These are phyloP conservation scores for Micrastur ruficollis DNA, from an alignment of 2,797 vertebrate species.

Conservation along the genomic window DNA sequence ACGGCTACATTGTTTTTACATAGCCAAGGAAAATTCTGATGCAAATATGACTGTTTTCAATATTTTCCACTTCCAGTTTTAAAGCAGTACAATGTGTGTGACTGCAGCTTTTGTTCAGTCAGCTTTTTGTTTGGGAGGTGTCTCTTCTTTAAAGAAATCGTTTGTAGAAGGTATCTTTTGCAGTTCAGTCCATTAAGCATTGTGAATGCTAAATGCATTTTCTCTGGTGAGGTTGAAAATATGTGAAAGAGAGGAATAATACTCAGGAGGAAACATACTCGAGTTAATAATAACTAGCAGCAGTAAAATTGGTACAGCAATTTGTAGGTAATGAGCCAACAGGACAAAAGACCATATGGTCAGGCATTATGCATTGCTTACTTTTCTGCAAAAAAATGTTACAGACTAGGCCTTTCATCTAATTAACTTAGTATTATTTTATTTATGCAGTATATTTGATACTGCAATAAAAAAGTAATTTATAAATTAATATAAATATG, in stretches of 20 bases:
- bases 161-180: not conserved
- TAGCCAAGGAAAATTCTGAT: conserved; percentile 14
- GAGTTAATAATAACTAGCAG: conserved; percentile 49
- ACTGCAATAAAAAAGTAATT: not conserved
- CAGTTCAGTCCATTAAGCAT: not conserved
- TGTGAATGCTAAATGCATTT: not conserved
- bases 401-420: not conserved
- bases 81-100: not conserved
- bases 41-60: conserved; percentile 1
- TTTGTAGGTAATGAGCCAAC: conserved; percentile 64
- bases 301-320: conserved; percentile 34
- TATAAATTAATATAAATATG: conserved; percentile 27
- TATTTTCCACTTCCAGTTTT: not conserved
- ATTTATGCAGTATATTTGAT: conserved; percentile 35
- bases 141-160: not conserved
- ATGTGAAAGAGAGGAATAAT: not conserved
- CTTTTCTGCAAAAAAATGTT: not conserved
- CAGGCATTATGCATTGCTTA: not conserved
- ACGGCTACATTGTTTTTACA: not conserved
- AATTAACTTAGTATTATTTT: conserved; percentile 42
- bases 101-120: not conserved
- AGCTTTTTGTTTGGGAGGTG: not conserved
- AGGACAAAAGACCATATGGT: conserved; percentile 43
- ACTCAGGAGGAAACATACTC: conserved; percentile 33
- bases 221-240: conserved; percentile 18